phyloP scores from a whole-genome alignment of 2,797 vertebrate species.

The Arremon aurantiirostris region DNA sequence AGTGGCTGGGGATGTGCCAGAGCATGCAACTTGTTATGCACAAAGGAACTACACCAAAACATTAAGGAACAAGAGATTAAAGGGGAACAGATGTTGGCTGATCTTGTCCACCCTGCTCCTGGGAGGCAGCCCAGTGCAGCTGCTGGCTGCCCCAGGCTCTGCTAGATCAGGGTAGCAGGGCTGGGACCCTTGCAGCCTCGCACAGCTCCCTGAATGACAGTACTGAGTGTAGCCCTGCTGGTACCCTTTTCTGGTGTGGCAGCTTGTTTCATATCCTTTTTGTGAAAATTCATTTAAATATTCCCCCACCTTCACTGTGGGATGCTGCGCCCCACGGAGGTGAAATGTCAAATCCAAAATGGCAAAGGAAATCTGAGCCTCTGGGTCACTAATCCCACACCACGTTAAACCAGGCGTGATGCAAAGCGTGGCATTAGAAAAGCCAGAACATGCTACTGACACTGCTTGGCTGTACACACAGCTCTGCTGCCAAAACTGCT shows the following conservation, averaged over 20 bases:
- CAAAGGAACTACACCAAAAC: constrained; percentile 5
- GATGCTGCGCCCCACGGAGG: background rate
- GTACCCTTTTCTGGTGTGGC: background rate
- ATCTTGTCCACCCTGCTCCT: constrained; percentile 20
- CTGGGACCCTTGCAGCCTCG: background rate
- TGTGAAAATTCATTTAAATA: background rate
- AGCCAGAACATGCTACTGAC: background rate
- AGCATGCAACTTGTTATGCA: background rate
- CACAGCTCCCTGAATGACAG: background rate
- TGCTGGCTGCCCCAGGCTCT: background rate
- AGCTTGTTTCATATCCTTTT: background rate
- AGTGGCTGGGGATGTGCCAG: constrained; percentile 9
- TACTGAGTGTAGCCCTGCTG: background rate
- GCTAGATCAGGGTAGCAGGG: background rate
- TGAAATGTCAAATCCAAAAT: background rate
- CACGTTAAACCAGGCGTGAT: background rate
- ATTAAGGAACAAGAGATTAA: constrained; percentile 52
- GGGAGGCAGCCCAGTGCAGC: constrained; percentile 9
- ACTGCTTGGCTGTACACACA: background rate
- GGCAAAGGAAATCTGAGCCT: background rate
- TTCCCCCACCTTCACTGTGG: background rate
- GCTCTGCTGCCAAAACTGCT: background rate
- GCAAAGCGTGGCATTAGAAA: background rate
- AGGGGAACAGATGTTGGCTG: constrained; percentile 51
- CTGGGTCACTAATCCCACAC: background rate